These are phyloP conservation scores for Sarcophaga peregrina DNA, from an alignment of 1,140 invertebrate genomes.

Conservation along the genomic window DNA sequence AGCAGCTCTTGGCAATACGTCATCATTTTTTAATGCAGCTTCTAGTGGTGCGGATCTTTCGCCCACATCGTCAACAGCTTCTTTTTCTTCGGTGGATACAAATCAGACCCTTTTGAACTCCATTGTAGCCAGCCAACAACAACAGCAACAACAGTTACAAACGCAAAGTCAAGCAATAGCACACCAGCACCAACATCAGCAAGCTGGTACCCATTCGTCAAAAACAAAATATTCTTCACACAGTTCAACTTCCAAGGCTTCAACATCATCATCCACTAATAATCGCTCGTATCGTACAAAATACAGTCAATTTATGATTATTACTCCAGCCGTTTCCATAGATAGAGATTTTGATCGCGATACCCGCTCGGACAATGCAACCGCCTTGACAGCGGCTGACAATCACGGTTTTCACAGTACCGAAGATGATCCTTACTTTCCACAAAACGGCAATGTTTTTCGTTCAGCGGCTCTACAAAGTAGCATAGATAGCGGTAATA, in stretches of 20 bases:
- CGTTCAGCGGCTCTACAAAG: slow-evolving; percentile 48
- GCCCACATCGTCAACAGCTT: slow-evolving; percentile 60
- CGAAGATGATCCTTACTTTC: slow-evolving; percentile 56
- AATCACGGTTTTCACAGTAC: slow-evolving; percentile 45
- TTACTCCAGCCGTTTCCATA: slow-evolving; percentile 65
- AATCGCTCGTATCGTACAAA: slow-evolving; percentile 53
- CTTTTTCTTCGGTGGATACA: slow-evolving; percentile 63
- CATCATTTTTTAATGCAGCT: neutral
- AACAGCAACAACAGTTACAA: slow-evolving; percentile 36
- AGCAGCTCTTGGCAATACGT: slow-evolving; percentile 28
- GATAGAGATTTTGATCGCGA: slow-evolving; percentile 62
- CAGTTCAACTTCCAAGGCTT: slow-evolving; percentile 26
- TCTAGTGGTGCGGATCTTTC: slow-evolving; percentile 57
- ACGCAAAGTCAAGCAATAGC: slow-evolving; percentile 29
- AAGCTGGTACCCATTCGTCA: neutral
- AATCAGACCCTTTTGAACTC: slow-evolving; percentile 64
- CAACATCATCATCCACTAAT: slow-evolving; percentile 29
- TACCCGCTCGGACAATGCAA: slow-evolving; percentile 14
- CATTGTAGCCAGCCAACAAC: slow-evolving; percentile 53
- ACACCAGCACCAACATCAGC: slow-evolving; percentile 2
- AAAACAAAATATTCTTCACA: slow-evolving; percentile 19
- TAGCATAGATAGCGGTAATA: slow-evolving; percentile 57
- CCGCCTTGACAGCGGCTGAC: neutral
- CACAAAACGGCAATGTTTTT: slow-evolving; percentile 63
- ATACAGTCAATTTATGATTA: slow-evolving; percentile 66